These are phyloP conservation scores for Frankliniella fusca DNA, from an alignment of 2,888 invertebrate species.

Conservation along the genomic window DNA sequence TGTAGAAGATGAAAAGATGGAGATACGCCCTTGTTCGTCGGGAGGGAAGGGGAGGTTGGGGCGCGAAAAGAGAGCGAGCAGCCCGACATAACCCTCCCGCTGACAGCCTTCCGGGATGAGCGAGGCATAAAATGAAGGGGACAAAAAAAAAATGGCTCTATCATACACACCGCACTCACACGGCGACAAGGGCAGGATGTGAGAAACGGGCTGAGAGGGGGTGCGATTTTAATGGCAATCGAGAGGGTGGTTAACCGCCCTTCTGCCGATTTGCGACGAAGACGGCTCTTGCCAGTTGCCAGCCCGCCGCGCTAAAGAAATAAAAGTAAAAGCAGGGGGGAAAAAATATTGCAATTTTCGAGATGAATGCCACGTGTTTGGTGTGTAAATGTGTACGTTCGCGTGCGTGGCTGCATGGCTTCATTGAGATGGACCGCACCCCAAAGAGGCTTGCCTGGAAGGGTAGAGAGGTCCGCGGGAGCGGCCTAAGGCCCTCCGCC, in stretches of 20 bases:
- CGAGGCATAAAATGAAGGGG: constrained; percentile 14
- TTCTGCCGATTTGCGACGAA: background rate
- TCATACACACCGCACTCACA: constrained; percentile 17
- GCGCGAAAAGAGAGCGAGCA: background rate
- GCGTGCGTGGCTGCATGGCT: too few species aligned
- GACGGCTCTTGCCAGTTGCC: background rate
- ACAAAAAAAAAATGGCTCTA: background rate
- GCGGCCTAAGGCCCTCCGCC: background rate
- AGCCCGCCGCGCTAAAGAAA: background rate
- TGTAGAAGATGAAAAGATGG: too few species aligned
- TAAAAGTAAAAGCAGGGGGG: too few species aligned
- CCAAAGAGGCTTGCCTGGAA: background rate
- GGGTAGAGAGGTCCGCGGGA: background rate
- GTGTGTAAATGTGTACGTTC: too few species aligned
- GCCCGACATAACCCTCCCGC: background rate
- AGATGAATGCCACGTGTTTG: too few species aligned
- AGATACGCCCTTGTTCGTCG: too few species aligned
- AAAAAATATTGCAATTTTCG: too few species aligned
- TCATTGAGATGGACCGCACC: too few species aligned
- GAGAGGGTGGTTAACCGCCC: background rate
- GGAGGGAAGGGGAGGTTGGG: background rate
- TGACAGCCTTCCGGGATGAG: constrained; percentile 23
- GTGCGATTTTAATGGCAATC: constrained; percentile 7
- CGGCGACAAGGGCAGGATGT: background rate
- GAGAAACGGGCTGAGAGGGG: background rate